Base-by-base conservation (phyloP, 1,140 invertebrate species). In the Drosophila albomicans region DNA sequence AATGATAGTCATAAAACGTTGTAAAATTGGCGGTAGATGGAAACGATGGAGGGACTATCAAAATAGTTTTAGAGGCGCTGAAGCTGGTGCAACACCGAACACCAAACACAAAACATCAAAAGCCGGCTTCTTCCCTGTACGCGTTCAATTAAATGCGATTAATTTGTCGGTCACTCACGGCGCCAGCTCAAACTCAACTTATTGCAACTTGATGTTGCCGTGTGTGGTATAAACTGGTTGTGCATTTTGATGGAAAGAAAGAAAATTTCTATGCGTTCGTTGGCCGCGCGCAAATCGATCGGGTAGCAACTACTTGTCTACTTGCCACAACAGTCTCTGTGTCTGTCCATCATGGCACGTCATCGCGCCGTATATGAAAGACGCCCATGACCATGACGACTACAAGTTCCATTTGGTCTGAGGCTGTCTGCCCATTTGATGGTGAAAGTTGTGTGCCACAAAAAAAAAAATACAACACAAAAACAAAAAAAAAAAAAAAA, bases 231-330 rank as follows among this genome's bases (percentile, higher is more conserved):
- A 87, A 88, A 88, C 85, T 84, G 85, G 84, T 88, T 88, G 77
- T 73, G 48, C 63, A 66, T 71, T 25, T 72, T 81, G 51, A 75
- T 69, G 69, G 69, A 66, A 58, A 85, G 70, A 74, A 64, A 62
- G 65, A 68, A 88, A 89, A 89, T 89, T 89, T 90, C 85, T 81
- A 85, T 77, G 85, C 85, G 85, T 86, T 89, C 86, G 78, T 89
- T 89, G 81, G 78, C 80, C 80, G 79, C 62, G 20, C 75, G n/a
- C 41, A 43, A 38, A 58, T 54, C 54, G 48, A 52, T 52, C 30
- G 54, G 25, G 10, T 15, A 41, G 38, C 32, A 28, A 32, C 41
- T 38, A 38, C 35, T 6, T 7, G 35, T 38, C 20, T 25, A 25
- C 20, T 38, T 38, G 35, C 35, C 35, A 43, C 41, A 43, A 0